A percentile compares a stretch with the other conserved stretches of the same genome.
phyloP scores from a whole-genome alignment of 2,888 invertebrate genomes.

The Pinctada fucata region DNA sequence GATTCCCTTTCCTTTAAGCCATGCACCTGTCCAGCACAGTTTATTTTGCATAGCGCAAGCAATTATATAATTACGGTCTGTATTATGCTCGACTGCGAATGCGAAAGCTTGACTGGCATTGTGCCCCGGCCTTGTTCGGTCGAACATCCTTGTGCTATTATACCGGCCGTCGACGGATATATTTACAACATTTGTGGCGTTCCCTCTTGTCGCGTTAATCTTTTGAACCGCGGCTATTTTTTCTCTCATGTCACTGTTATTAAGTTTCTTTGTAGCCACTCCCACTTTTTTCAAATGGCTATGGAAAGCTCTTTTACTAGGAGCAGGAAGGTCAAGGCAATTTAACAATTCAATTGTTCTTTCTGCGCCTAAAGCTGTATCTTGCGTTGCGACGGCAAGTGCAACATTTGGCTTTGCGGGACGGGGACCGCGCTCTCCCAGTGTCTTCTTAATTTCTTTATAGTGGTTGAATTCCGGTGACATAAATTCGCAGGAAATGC shows the following conservation, averaged over 20 bases:
- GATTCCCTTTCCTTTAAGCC: slow-evolving; percentile 25
- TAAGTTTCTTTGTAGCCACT: not conserved
- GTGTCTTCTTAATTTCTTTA: not conserved
- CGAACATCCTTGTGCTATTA: slow-evolving; percentile 1
- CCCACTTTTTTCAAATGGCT: slow-evolving; percentile 1
- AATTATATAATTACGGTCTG: slow-evolving; percentile 7
- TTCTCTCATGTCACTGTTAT: slow-evolving; percentile 8
- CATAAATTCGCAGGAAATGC: not conserved
- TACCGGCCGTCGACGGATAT: slow-evolving; percentile 14
- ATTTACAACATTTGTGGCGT: slow-evolving; percentile 5
- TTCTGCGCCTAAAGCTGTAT: not conserved
- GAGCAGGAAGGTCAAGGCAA: slow-evolving; percentile 12
- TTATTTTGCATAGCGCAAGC: slow-evolving; percentile 17
- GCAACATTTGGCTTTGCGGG: not conserved
- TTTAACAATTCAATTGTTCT: slow-evolving; percentile 5
- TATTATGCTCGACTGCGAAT: slow-evolving; percentile 4
- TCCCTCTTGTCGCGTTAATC: not conserved
- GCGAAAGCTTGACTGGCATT: slow-evolving; percentile 9
- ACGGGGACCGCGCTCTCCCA: not conserved
- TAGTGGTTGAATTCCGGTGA: not conserved
- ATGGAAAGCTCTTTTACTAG: not conserved
- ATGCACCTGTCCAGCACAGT: slow-evolving; percentile 31
- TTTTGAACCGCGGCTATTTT: slow-evolving; percentile 4
- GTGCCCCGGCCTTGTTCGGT: slow-evolving; percentile 3
- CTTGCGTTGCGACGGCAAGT: not conserved